A percentile compares a stretch with the other conserved stretches of the same genome.
Conservation (phyloP, 2,888 invertebrate species). For the Orgyia antiqua region DNA sequence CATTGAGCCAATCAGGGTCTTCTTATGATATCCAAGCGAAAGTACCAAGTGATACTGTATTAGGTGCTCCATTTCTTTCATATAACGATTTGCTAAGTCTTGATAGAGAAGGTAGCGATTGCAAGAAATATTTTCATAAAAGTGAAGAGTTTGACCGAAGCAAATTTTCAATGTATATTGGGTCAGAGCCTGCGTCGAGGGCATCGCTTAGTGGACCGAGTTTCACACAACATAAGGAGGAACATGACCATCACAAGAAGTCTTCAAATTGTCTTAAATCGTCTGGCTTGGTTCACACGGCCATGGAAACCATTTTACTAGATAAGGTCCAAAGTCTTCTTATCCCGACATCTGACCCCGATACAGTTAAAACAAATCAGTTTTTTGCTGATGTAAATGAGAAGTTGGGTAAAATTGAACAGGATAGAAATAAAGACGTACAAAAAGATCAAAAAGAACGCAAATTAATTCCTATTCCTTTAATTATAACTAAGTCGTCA, state of each 20-base stretch:
- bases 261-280: constrained; percentile 38
- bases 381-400: constrained; percentile 64
- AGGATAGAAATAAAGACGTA: constrained; percentile 29
- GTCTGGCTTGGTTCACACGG: constrained; percentile 67
- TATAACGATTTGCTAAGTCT: constrained; percentile 60
- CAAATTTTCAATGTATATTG: constrained; percentile 68
- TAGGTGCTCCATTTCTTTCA: constrained; percentile 74
- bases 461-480: constrained; percentile 17
- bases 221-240: constrained; percentile 34
- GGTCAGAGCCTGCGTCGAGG: constrained; percentile 65
- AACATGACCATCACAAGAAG: constrained; percentile 44
- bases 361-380: constrained; percentile 38
- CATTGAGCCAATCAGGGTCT: constrained; percentile 58
- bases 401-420: constrained; percentile 54
- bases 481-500: constrained; percentile 10
- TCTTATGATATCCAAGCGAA: constrained; percentile 59
- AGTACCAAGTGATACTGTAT: constrained; percentile 67
- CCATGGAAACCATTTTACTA: constrained; percentile 76
- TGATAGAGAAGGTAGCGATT: constrained; percentile 47
- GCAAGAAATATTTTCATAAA: constrained; percentile 44
- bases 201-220: constrained; percentile 55
- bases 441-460: constrained; percentile 14
- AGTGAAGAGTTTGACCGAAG: constrained; percentile 50
- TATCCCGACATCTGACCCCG: constrained; percentile 51
- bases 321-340: constrained; percentile 71